A percentile compares a stretch with the other conserved stretches of the same genome.
These are phyloP conservation scores for Dicrostonyx torquatus DNA, from an alignment of 2,797 vertebrate genomes.

Conservation along the genomic window DNA sequence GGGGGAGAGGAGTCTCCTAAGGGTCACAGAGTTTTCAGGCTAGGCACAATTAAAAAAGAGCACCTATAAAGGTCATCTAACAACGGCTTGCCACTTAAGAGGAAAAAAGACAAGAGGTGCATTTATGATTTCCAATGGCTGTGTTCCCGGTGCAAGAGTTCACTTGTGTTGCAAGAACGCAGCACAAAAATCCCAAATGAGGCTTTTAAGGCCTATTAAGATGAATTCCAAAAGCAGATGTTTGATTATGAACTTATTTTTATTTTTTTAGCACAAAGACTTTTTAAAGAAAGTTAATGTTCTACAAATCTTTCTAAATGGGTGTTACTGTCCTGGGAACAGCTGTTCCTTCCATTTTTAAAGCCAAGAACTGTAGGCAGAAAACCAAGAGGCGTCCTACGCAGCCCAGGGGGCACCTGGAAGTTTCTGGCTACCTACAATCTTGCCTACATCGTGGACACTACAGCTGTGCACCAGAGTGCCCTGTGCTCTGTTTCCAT, in stretches of 20 bases:
- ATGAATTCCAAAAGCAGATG: conserved; percentile 86
- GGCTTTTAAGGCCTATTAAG: conserved; percentile 81
- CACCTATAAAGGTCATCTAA: conserved; percentile 35
- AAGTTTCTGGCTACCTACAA: not conserved
- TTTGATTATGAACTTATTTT: conserved; percentile 77
- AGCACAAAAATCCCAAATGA: conserved; percentile 79
- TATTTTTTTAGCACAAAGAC: conserved; percentile 69
- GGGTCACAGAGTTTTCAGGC: not conserved
- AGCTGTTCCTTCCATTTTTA: conserved; percentile 83
- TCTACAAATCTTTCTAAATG: conserved; percentile 82
- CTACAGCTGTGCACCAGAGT: not conserved
- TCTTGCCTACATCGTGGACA: not conserved
- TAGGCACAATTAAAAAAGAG: not conserved
- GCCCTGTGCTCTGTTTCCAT: not conserved
- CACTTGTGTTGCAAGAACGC: conserved; percentile 65
- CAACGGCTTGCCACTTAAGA: not conserved
- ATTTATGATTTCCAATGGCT: conserved; percentile 57
- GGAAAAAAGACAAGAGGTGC: conserved; percentile 63
- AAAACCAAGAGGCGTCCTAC: conserved; percentile 61
- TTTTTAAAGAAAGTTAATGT: conserved; percentile 79
- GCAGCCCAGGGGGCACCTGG: not conserved
- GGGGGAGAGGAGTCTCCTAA: conserved; percentile 6
- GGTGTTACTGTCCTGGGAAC: conserved; percentile 83
- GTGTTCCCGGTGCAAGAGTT: conserved; percentile 77
- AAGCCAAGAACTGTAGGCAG: conserved; percentile 34